Base-by-base conservation (phyloP, 1,140 invertebrate genomes). In the Drosophila burlai region DNA sequence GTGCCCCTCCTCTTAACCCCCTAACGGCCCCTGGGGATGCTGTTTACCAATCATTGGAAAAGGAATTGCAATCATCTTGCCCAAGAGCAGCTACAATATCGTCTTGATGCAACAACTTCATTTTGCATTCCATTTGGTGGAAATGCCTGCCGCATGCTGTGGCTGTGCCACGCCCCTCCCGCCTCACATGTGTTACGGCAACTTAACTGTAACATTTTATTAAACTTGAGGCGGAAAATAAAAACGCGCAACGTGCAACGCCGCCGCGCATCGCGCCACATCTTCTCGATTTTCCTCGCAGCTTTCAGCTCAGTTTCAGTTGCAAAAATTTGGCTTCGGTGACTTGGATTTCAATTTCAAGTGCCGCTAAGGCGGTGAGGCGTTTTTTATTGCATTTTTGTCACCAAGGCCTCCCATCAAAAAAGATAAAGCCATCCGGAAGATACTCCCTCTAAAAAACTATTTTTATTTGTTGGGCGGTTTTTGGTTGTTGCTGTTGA, bases 141-240 rank as follows among this genome's bases (percentile, higher is more conserved):
- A 71, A 79, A 52, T 78, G 60, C 52, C 63, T 59, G 76, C 83
- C 69, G 54, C 75, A 65, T 76, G 76, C 46, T 46, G 64, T 71
- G 65, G 46, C 21, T 64, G 42, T 38, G 38, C 58, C 47, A 31
- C 57, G 40, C 13, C 46, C 34, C 26, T 29, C 45, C 29, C 18
- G 18, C 36, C 64, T 57, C 50, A 65, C 73, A 73, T 77, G 82
- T 85, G 68, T 78, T 81, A 57, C 71, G 52, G 68, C 74, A 90
- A 81, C 66, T 85, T 89, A 75, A 81, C 71, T 90, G 81, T 84
- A 89, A 81, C 85, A 89, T 89, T 90, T 89, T 89, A 81, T 89
- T 89, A 89, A 90, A 89, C 84, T 89, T 79, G 68, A 86, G 72
- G 77, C n/a, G 11, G 34, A 83, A 73, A 66, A 66, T 55, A 47